Base-by-base conservation (phyloP, 1,140 invertebrate genomes). In the Diabrotica undecimpunctata region DNA sequence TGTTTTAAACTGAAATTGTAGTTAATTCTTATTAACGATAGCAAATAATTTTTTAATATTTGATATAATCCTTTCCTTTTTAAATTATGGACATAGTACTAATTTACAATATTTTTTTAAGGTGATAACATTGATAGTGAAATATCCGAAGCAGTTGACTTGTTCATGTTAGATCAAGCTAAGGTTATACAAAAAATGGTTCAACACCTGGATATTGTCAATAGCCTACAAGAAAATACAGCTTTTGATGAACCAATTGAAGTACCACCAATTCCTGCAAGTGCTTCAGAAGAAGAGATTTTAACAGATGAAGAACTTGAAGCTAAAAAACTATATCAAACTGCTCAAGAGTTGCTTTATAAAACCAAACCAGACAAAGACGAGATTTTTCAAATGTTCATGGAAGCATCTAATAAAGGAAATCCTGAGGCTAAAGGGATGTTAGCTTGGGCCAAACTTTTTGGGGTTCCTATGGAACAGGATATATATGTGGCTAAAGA, bases 401-500 rank as follows among this genome's bases (percentile, higher is more conserved):
- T 86, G 37, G 79, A 87, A 67, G 92, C 95, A 0, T 90, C 93
- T 0, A 85, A 88, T 54, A 80, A 89, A 13, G 93, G 93, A 41
- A 92, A 97, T 76, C 80, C 81, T 6, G 87, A 90, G 69, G 91
- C 96, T 0, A 85, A 89, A 75, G 90, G 93, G 62, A 86, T 90
- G 76, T 75, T 97, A 7, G 95, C 93, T 0, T 96, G 95, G 90
- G 90, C 89, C 0, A 84, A 90, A 64, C 78, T 99, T 4, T 88
- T 97, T 70, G 96, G 96, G 2, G 86, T 86, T 62, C 85, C 85
- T 36, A 81, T 87, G 3, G 83, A 85, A 57, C 88, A 94, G 67
- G 87, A 97, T 80, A 84, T 97, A 62, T 80, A 84, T 36, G 84
- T 84, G 69, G 93, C 95, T 2, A 86, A 84, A 67, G 79, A 86